Evolutionary conservation across 2,113 vertebrate species (phyloP).

Genomic region (Verasper variegatus): DNA sequence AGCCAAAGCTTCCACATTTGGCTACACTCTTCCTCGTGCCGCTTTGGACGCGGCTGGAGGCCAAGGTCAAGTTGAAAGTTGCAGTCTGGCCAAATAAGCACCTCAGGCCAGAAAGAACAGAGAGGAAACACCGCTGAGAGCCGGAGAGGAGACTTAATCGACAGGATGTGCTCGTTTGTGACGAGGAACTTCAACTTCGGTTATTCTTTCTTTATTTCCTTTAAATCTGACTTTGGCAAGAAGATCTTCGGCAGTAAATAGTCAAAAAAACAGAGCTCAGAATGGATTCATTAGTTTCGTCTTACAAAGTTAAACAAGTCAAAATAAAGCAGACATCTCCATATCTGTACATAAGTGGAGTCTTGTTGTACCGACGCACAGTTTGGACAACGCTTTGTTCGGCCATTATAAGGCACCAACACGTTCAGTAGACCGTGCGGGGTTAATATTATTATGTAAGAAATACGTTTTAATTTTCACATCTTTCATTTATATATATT

Average conservation of each 20-base stretch:
- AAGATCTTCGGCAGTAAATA: not conserved
- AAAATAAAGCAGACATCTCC: not conserved
- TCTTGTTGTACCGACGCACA: not conserved
- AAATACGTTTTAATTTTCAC: not conserved
- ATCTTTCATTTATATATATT: not conserved
- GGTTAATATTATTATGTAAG: not conserved
- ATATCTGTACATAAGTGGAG: not conserved
- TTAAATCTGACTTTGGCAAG: not conserved
- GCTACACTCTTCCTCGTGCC: constrained; percentile 5
- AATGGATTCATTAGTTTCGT: too few species aligned
- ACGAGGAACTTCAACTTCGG: not conserved
- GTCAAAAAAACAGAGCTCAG: not conserved
- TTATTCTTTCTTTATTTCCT: not conserved
- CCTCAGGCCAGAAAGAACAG: constrained; percentile 52
- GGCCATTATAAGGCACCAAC: not conserved
- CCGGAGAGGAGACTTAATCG: not conserved
- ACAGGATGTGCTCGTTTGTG: not conserved
- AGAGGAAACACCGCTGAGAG: constrained; percentile 13
- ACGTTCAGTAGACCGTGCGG: not conserved
- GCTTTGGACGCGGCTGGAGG: constrained; percentile 84
- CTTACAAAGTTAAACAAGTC: not conserved
- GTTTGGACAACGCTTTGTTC: not conserved
- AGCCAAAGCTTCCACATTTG: constrained; percentile 33
- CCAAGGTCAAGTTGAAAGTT: constrained; percentile 99
- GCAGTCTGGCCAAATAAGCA: constrained; percentile 82